Conservation (phyloP, 2,113 vertebrate species). For the Nibea coibor region DNA sequence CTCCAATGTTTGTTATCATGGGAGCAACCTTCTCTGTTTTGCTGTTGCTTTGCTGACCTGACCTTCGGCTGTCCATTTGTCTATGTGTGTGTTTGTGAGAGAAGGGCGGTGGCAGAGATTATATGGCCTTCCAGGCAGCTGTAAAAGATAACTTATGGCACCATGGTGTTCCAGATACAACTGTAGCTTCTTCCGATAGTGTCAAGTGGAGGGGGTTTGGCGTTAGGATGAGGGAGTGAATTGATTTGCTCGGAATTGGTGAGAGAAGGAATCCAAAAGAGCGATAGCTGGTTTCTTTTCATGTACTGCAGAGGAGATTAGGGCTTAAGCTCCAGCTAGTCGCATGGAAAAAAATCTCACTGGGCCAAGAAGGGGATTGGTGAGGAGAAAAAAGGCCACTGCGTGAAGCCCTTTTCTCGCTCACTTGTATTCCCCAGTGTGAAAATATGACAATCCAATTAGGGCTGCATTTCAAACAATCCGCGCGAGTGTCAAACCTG, state of each 20-base stretch:
- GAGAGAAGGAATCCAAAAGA: constrained; percentile 56
- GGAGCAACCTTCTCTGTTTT: constrained; percentile 20
- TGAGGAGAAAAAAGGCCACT: constrained; percentile 50
- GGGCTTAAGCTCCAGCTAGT: constrained; percentile 62
- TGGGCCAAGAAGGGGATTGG: constrained; percentile 55
- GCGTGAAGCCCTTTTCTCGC: constrained; percentile 54
- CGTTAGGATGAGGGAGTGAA: constrained; percentile 34
- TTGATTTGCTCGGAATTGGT: constrained; percentile 64
- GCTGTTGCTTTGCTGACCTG: constrained; percentile 62
- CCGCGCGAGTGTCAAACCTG: constrained; percentile 40
- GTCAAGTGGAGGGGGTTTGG: constrained; percentile 22
- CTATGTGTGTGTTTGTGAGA: constrained; percentile 30
- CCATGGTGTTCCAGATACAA: constrained; percentile 49
- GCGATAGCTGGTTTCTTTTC: constrained; percentile 61
- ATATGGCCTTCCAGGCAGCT: constrained; percentile 68
- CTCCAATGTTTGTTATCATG: constrained; percentile 48
- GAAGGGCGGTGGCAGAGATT: constrained; percentile 57
- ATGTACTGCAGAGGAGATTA: constrained; percentile 73
- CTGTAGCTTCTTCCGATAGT: constrained; percentile 40
- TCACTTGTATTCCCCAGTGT: constrained; percentile 63
- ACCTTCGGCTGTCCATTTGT: constrained; percentile 64
- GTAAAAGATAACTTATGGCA: constrained; percentile 69
- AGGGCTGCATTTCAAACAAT: constrained; percentile 59
- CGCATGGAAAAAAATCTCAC: constrained; percentile 51
- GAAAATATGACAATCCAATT: constrained; percentile 80